These are phyloP conservation scores for Aphelenchoides avenae DNA, from an alignment of 1,140 invertebrate genomes.

Conservation along the genomic window DNA sequence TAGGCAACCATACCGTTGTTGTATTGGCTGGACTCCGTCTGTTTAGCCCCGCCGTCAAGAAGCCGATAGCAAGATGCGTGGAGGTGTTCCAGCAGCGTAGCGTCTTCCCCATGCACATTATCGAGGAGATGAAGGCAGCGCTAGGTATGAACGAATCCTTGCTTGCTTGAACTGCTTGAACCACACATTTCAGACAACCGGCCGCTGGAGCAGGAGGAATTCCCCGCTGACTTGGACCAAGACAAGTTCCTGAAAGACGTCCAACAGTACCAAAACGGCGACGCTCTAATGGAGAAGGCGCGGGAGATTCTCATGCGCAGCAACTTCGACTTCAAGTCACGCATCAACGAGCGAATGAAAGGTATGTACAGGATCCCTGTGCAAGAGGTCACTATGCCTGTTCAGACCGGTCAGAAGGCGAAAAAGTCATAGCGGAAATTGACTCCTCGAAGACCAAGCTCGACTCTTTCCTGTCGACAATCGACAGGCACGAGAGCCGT, in stretches of 20 bases:
- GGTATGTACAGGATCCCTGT: constrained; percentile 16
- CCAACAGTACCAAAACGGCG: background rate
- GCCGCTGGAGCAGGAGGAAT: constrained; percentile 14
- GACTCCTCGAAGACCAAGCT: constrained; percentile 35
- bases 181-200: background rate
- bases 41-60: constrained; percentile 38
- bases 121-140: constrained; percentile 43
- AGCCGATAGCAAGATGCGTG: constrained; percentile 44
- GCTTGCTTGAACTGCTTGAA: background rate
- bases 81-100: constrained; percentile 45
- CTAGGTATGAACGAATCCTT: constrained; percentile 18
- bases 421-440: constrained; percentile 32
- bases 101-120: constrained; percentile 36
- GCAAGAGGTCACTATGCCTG: background rate
- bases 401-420: constrained; percentile 33
- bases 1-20: background rate
- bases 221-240: constrained; percentile 22
- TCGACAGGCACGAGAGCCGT: constrained; percentile 21
- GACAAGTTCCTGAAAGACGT: constrained; percentile 26
- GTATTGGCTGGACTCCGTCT: too few species aligned
- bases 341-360: constrained; percentile 27
- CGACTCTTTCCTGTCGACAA: constrained; percentile 18
- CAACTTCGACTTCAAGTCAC: constrained; percentile 39
- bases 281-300: constrained; percentile 31
- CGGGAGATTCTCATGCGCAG: constrained; percentile 29